Base-by-base conservation (phyloP, 2,797 vertebrate species). In the Danio tinwini region DNA sequence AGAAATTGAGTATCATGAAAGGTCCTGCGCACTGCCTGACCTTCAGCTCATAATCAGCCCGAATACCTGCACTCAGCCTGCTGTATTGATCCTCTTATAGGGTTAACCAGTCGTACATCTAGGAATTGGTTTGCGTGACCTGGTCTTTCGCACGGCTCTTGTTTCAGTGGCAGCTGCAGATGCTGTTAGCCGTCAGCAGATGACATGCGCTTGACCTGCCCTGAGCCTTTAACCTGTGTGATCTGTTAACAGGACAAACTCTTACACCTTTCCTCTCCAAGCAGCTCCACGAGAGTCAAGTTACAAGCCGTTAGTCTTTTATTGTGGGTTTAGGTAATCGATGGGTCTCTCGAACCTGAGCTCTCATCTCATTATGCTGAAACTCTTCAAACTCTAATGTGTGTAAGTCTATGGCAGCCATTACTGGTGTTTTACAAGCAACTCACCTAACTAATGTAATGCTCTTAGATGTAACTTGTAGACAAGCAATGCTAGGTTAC, bases 201-300 rank as follows among this genome's bases (percentile, higher is more conserved):
- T 58, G 17, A 73, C 42, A 58, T 59, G 13, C 3, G 53, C 19
- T 73, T 64, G 73, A 40, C 47, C 59, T 63, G n/a, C 12, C 40
- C 47, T 42, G 11, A 64, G 37, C 47, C 39, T 19, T 74, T 45
- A 74, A 59, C 72, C 29, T 29, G 29, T 74, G 45, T 5, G 4
- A 62, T 62, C 49, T 74, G 59, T 17, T 74, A 37, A 56, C 72
- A 17, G 12, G 71, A 21, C 21, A n/a, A 21, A 62, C 40, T 44
- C 55, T 12, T 47, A 49, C 21, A 74, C 55, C 42, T 74, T 74
- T 61, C 6, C 55, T 50, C 58, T 40, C 61, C 72, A 50, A 61
- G 44, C n/a, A 63, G 29, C 40, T 11, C 10, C 40, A 11, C 56
- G 39, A 49, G 71, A 17, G 12, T 55, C 13, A 55, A 19, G 40